These are phyloP conservation scores for Conops quadrifasciatus DNA, from an alignment of 2,888 invertebrate species.

Conservation along the genomic window DNA sequence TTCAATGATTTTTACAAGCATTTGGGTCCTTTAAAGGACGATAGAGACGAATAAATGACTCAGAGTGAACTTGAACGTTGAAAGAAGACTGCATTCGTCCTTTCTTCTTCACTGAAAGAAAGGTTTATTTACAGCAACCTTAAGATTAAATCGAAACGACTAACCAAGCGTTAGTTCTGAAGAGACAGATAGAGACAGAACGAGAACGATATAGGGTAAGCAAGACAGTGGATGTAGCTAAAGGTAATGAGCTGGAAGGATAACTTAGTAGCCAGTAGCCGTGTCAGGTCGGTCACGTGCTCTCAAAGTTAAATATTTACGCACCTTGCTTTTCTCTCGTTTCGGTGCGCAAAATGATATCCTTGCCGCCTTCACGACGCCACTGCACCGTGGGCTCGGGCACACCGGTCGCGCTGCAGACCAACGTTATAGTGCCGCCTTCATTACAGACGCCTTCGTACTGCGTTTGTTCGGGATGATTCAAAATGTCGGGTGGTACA, in stretches of 20 bases:
- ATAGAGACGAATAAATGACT: neutral
- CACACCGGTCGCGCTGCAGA: slow-evolving; percentile 82
- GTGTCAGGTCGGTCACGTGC: slow-evolving; percentile 8
- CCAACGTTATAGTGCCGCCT: slow-evolving; percentile 79
- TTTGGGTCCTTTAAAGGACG: neutral
- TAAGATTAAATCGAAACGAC: neutral
- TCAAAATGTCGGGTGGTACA: slow-evolving; percentile 86
- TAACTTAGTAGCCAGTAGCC: neutral
- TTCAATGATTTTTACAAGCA: neutral
- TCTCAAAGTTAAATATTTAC: slow-evolving; percentile 40
- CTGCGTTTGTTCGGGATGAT: slow-evolving; percentile 65
- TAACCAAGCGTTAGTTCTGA: neutral
- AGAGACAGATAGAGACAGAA: neutral
- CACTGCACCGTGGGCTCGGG: slow-evolving; percentile 80
- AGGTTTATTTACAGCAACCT: too few relatives aligned
- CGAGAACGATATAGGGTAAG: neutral
- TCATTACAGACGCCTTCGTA: slow-evolving; percentile 82
- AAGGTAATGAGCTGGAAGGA: too few relatives aligned
- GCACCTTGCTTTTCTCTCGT: slow-evolving; percentile 78
- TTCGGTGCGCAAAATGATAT: slow-evolving; percentile 79
- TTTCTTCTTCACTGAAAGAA: too few relatives aligned
- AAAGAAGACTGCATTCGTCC: neutral
- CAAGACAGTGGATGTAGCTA: too few relatives aligned
- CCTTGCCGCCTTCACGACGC: slow-evolving; percentile 80
- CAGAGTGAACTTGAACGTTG: neutral